Evolutionary conservation across 2,797 vertebrate species (phyloP).

Genomic region (Catharus ustulatus): DNA sequence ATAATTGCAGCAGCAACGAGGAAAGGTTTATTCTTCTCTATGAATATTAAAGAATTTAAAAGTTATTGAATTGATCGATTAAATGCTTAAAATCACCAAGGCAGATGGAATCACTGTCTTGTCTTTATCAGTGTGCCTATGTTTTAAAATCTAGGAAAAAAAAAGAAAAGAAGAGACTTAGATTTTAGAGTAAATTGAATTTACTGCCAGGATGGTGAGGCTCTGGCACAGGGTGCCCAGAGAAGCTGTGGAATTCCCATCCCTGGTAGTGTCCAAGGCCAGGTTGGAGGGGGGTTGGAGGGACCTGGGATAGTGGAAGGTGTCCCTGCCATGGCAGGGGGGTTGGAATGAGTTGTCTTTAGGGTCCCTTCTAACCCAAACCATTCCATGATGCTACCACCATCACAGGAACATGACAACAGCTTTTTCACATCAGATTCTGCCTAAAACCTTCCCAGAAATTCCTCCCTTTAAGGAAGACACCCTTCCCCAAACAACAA

Average conservation of each 20-base stretch:
- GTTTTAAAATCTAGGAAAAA: neutral
- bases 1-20: neutral
- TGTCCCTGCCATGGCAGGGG: neutral
- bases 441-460: neutral
- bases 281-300: rapidly evolving
- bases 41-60: neutral
- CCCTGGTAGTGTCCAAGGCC: rapidly evolving
- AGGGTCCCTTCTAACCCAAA: neutral
- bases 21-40: neutral
- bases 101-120: rapidly evolving
- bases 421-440: neutral
- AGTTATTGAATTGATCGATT: neutral
- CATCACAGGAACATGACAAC: neutral
- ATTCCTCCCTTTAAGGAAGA: neutral
- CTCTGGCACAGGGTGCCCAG: neutral
- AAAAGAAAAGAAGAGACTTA: neutral
- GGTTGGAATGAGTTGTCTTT: rapidly evolving
- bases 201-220: neutral
- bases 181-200: neutral
- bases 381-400: neutral
- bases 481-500: neutral
- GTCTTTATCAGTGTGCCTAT: neutral
- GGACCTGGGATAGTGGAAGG: rapidly evolving
- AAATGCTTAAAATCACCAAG: neutral
- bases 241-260: neutral